Evolutionary conservation across 2,113 vertebrate species (phyloP).

Genomic region (Mus pahari): DNA sequence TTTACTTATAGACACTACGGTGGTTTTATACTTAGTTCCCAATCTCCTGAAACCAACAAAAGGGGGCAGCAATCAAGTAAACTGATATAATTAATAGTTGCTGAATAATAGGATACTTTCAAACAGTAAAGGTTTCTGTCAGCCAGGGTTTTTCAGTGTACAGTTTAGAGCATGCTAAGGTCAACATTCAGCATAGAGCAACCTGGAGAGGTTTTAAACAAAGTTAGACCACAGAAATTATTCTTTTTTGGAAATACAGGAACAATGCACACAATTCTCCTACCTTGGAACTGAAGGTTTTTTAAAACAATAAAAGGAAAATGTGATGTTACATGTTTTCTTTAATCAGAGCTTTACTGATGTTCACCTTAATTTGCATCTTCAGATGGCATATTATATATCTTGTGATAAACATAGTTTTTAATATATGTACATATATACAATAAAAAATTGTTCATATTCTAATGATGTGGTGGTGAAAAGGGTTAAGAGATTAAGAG

Average conservation of each 20-base stretch:
- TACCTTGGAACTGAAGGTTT: not conserved
- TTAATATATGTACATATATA: not conserved
- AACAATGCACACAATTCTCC: not conserved
- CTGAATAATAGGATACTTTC: not conserved
- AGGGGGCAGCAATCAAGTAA: not conserved
- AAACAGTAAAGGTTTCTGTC: not conserved
- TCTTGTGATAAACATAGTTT: not conserved
- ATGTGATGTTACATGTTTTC: not conserved
- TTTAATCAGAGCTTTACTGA: constrained; percentile 29
- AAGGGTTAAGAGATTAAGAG: not conserved
- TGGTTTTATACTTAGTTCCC: not conserved
- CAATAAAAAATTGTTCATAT: constrained; percentile 47
- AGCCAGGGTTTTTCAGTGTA: not conserved
- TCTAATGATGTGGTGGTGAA: constrained; percentile 24
- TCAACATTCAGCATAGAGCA: constrained; percentile 7
- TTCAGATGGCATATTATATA: not conserved
- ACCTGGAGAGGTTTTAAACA: not conserved
- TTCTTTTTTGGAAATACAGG: not conserved
- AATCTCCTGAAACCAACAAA: not conserved
- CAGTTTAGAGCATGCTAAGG: not conserved
- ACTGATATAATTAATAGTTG: not conserved
- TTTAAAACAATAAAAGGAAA: not conserved
- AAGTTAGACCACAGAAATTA: not conserved
- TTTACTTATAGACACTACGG: constrained; percentile 24
- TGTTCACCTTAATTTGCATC: constrained; percentile 40